These are phyloP conservation scores for Pogonognathellus flavescens DNA, from an alignment of 1,140 invertebrate species.

Conservation along the genomic window DNA sequence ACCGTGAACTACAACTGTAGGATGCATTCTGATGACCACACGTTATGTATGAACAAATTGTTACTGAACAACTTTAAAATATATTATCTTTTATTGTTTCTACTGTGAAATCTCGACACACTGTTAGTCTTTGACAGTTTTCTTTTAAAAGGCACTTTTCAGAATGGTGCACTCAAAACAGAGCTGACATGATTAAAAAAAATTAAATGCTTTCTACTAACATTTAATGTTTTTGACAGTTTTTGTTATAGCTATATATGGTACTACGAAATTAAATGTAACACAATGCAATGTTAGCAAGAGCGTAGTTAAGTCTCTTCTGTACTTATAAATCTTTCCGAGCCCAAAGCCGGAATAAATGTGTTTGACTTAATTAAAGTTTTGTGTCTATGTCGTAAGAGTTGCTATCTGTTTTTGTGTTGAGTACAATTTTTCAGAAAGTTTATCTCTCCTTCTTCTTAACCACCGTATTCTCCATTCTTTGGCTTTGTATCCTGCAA, in stretches of 20 bases:
- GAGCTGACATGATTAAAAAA: too few species aligned
- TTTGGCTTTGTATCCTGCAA: constrained; percentile 69
- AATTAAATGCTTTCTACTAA: too few species aligned
- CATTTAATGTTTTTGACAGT: too few species aligned
- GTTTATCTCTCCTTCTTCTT: constrained; percentile 68
- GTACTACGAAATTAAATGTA: too few species aligned
- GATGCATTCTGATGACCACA: not conserved
- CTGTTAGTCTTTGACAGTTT: too few species aligned
- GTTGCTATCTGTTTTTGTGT: constrained; percentile 69
- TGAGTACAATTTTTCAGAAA: constrained; percentile 68
- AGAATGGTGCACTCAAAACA: too few species aligned
- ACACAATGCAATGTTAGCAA: constrained; percentile 24
- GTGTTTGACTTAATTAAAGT: too few species aligned
- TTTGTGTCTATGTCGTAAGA: not conserved
- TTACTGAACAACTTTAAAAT: not conserved
- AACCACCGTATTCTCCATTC: constrained; percentile 68
- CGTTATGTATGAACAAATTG: too few species aligned
- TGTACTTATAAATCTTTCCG: not conserved
- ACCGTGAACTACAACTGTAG: constrained; percentile 67
- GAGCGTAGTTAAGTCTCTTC: too few species aligned
- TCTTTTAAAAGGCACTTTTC: too few species aligned
- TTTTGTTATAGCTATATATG: too few species aligned
- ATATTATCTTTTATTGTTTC: not conserved
- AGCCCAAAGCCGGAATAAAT: too few species aligned
- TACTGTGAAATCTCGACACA: not conserved